Evolutionary conservation across 2,113 vertebrate species (phyloP).

Genomic region (Xiphophorus maculatus): DNA sequence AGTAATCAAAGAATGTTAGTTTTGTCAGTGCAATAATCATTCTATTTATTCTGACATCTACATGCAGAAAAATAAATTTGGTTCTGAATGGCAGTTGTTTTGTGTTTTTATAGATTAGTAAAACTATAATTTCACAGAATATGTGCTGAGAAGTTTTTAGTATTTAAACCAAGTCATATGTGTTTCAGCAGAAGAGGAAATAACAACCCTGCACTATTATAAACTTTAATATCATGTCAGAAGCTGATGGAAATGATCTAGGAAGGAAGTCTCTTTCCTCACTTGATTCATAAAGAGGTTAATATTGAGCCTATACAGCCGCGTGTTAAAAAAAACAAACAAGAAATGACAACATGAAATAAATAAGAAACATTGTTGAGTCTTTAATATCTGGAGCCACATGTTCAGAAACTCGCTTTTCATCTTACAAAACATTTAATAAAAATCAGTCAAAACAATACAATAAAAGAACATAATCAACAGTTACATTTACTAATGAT

Average conservation of each 20-base stretch:
- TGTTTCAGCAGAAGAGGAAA: too few species aligned
- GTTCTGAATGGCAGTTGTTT: too few species aligned
- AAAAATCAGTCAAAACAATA: conserved; percentile 46
- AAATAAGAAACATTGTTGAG: conserved; percentile 1
- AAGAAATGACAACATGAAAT: conserved; percentile 18
- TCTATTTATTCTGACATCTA: too few species aligned
- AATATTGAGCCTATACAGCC: background rate
- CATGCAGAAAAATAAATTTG: too few species aligned
- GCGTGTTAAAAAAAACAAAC: background rate
- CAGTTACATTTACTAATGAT: background rate
- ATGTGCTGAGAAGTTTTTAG: too few species aligned
- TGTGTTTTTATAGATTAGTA: too few species aligned
- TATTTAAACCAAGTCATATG: too few species aligned
- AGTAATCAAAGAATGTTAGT: too few species aligned
- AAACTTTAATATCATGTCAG: too few species aligned
- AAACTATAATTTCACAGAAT: too few species aligned
- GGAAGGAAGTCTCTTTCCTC: background rate
- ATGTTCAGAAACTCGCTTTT: conserved; percentile 18
- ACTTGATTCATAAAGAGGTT: background rate
- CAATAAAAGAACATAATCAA: conserved; percentile 32
- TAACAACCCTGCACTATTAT: too few species aligned
- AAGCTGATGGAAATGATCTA: background rate
- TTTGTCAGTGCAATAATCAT: too few species aligned
- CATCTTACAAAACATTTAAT: conserved; percentile 47
- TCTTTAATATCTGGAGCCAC: conserved; percentile 48